Base-by-base conservation (phyloP, 2,888 invertebrate species). In the Ochropleura leucogaster region DNA sequence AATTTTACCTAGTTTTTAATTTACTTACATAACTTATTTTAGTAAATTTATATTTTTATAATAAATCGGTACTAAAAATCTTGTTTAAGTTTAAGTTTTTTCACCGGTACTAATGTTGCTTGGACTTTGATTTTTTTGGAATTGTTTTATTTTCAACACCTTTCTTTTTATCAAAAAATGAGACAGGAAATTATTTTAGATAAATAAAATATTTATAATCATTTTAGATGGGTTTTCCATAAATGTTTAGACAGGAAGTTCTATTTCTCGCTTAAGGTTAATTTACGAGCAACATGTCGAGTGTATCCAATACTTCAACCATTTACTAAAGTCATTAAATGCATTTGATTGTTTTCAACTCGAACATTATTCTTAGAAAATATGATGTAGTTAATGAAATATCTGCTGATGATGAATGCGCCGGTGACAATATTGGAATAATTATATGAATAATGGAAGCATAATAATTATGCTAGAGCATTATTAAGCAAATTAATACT, bases 301-400 rank as follows among this genome's bases (percentile, higher is more conserved):
- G 7, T 44, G 66, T 44, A 70, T 53, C 9, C 51, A 42, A 49
- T 20, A 51, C 6, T 20, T 18, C 8, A 18, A 42, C 20, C 3
- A 12, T 51, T 30, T 20, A 65, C 5, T 20, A 20, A 64, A 66
- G 51, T 51, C 20, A 30, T 66, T 51, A 64, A 69, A 49, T 66
- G 4, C 44, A 53, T 14, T 67, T 51, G 18, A 67, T 67, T n/a
- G 44, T 67, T 14, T 53, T 51, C 30, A 66, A 66, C 51, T 72
- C 16, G 59, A 60, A 60, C n/a, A 59, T 51, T 44, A 69, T 72
- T 59, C 49, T 20, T 42, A 60, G n/a, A 70, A 59, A 70, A 69
- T 49, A 16, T 18, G n/a, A 47, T 20, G 14, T 40, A 68, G 10
- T 4, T 20, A 12, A 16, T 62, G n/a, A 6, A 40, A 42, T 20